Conservation (phyloP, 2,888 invertebrate species). For the Hipparchia semele region DNA sequence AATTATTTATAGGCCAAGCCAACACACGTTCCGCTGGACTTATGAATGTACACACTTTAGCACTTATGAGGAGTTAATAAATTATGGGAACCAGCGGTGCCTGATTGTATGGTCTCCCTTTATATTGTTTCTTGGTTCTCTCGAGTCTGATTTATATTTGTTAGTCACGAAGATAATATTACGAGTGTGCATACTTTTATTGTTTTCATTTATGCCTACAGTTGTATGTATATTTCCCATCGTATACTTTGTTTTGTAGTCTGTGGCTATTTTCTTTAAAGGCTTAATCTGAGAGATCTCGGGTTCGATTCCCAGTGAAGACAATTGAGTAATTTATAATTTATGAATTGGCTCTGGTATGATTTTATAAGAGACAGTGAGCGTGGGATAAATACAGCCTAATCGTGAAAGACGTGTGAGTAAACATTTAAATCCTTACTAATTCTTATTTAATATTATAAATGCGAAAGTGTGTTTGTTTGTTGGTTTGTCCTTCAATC, state of each 20-base stretch:
- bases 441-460: no score
- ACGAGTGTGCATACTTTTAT: constrained; percentile 46
- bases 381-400: no score
- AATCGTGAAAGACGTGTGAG: no score
- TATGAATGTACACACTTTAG: constrained; percentile 77
- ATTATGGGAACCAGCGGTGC: constrained; percentile 62
- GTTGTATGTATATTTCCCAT: not conserved
- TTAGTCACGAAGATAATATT: constrained; percentile 57
- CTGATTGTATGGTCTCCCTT: constrained; percentile 68
- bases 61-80: constrained; percentile 81
- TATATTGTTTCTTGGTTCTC: constrained; percentile 42
- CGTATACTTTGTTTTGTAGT: not conserved
- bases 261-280: no score
- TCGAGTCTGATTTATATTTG: constrained; percentile 42
- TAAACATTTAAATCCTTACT: no score
- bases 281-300: no score
- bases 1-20: constrained; percentile 71
- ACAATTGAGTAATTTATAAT: no score
- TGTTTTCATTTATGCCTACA: constrained; percentile 1
- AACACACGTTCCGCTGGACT: constrained; percentile 67
- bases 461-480: no score
- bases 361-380: no score
- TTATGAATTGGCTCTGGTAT: no score
- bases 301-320: no score
- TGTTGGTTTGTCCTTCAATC: no score